Evolutionary conservation across 2,113 vertebrate species (phyloP).

Genomic region (Plectropomus leopardus): DNA sequence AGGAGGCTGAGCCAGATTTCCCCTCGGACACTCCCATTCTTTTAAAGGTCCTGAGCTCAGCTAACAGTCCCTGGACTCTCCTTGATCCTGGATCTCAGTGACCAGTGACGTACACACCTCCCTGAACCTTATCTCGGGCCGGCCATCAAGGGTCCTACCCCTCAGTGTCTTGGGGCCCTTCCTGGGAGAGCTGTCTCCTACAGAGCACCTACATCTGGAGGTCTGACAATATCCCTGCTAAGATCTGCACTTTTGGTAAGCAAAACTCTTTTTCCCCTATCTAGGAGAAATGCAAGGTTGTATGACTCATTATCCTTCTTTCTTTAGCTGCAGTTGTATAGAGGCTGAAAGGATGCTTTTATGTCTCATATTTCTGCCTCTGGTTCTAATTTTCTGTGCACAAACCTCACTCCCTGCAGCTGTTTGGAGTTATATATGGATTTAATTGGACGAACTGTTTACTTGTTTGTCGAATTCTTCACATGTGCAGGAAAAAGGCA

Average conservation of each 20-base stretch:
- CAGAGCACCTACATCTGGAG: slow-evolving; percentile 15
- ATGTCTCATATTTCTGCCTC: slow-evolving; percentile 49
- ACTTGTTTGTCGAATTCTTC: slow-evolving; percentile 38
- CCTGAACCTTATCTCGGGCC: not conserved
- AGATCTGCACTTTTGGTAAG: too few species aligned
- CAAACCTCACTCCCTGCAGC: not conserved
- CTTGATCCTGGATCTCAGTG: slow-evolving; percentile 22
- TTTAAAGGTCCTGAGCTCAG: slow-evolving; percentile 45
- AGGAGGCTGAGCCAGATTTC: slow-evolving; percentile 49
- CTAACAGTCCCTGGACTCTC: slow-evolving; percentile 38
- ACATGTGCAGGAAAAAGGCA: slow-evolving; percentile 7
- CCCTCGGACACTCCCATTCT: slow-evolving; percentile 54
- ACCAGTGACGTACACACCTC: not conserved
- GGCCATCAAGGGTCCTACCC: slow-evolving; percentile 1
- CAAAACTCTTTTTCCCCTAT: slow-evolving; percentile 19
- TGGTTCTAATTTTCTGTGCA: slow-evolving; percentile 66
- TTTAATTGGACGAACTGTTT: slow-evolving; percentile 1
- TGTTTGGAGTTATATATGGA: not conserved
- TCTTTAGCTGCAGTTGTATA: slow-evolving; percentile 10
- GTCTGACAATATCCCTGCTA: slow-evolving; percentile 7
- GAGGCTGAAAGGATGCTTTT: slow-evolving; percentile 41
- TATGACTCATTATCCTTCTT: too few species aligned
- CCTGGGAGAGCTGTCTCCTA: not conserved
- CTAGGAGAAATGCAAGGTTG: too few species aligned
- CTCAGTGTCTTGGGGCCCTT: not conserved